Evolutionary conservation across 2,888 invertebrate genomes (phyloP), one percentile per base, ranked within the genome.

Genomic region (Melanchra persicariae): DNA sequence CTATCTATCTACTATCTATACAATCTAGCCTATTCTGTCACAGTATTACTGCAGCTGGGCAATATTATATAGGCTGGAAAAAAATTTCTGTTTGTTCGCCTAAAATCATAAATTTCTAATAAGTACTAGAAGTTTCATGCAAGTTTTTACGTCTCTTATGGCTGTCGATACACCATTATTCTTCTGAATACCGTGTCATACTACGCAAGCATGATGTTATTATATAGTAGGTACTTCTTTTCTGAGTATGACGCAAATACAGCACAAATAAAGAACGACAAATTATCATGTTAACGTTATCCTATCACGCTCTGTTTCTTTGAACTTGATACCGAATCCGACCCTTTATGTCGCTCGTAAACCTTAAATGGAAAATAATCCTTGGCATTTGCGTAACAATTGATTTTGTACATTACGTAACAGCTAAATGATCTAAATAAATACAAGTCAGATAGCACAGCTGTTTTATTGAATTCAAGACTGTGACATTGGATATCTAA

Each of bases 241-340:
- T 34, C 12, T 37, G 15, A 0, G 19, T 24, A 51, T 52, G 40
- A 60, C 43, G 55, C 55, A 79, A 70, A 37, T 40, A 61, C 30
- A 30, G 15, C n/a, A 7, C 51, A 66, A n/a, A 51, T 57, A 66
- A 49, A 79, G 7, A 61, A 63, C 45, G 58, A 24, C 10, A 54
- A 55, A 68, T 81, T 67, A 65, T 54, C 43, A 64, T 79, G 70
- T 57, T 54, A 76, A 79, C 62, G 67, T 61, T 66, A 47, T 9
- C n/a, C 17, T 26, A 17, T 22, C 70, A 80, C 58, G 82, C 43
- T 62, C 17, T 17, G 26, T 67, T 64, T 43, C 34, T 62, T 69
- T 81, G 81, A 81, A 79, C 82, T 79, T 79, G 71, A 66, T 77
- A 68, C 47, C 59, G 26, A 52, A 60, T 49, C 43, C 66, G 24